A percentile compares a stretch with the other conserved stretches of the same genome.
Evolutionary conservation across 1,140 invertebrate genomes (phyloP).

Genomic region (Catajapyx aquilonaris): DNA sequence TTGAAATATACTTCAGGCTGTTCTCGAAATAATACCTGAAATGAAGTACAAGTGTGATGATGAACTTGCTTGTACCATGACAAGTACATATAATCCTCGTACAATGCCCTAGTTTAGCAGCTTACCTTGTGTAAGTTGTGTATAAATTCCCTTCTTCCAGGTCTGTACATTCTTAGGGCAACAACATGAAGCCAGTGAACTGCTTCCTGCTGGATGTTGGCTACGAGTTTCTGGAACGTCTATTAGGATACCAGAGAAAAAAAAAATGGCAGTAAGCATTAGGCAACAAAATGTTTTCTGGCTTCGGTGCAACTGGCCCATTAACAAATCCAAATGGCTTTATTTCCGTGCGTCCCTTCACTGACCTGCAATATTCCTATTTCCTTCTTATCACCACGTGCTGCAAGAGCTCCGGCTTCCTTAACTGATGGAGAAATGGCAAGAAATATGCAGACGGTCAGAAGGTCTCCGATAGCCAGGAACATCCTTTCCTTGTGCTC

Average conservation of each 20-base stretch:
- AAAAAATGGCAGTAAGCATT: slow-evolving; percentile 1
- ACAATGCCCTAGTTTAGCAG: too few relatives aligned
- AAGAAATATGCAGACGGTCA: slow-evolving; percentile 66
- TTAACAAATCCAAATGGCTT: not conserved
- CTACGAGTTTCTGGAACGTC: slow-evolving; percentile 43
- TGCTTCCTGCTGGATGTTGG: slow-evolving; percentile 57
- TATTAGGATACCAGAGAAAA: slow-evolving; percentile 12
- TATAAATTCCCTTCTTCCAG: slow-evolving; percentile 46
- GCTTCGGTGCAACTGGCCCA: not conserved
- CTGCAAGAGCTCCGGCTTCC: slow-evolving; percentile 35
- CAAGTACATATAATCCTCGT: slow-evolving; percentile 3
- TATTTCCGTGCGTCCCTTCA: not conserved
- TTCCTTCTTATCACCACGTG: slow-evolving; percentile 41
- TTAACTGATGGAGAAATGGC: slow-evolving; percentile 50
- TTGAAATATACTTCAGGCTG: slow-evolving; percentile 68
- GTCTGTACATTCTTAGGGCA: slow-evolving; percentile 49
- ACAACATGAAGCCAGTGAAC: slow-evolving; percentile 67
- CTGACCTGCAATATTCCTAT: slow-evolving; percentile 17
- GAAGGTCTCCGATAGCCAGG: slow-evolving; percentile 57
- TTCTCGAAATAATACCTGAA: slow-evolving; percentile 57
- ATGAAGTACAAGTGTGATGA: not conserved
- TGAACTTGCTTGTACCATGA: not conserved
- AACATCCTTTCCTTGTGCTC: slow-evolving; percentile 67
- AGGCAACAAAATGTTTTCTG: slow-evolving; percentile 1
- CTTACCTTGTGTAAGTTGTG: slow-evolving; percentile 58